Base-by-base conservation (phyloP, 2,113 vertebrate genomes). In the Chroicocephalus ridibundus region DNA sequence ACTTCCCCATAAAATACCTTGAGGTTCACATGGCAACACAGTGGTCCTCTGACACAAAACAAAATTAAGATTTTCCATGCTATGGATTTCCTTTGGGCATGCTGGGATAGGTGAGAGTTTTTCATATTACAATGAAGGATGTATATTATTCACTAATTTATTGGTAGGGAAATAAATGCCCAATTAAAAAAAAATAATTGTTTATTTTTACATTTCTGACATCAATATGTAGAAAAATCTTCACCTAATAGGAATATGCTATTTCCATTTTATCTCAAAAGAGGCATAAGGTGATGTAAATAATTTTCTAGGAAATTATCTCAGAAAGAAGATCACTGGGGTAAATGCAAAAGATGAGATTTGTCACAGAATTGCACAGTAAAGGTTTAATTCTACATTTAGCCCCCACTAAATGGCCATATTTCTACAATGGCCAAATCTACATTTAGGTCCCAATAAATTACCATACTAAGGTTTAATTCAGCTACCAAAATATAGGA, bases 101-200 rank as follows among this genome's bases (percentile, higher is more conserved):
- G 3, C 20, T 69, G n/a, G 29, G 68, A 82, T 22, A 55, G 25
- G 6, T 24, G 68, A 81, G 90, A 77, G 15, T 69, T 61, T 94
- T 91, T 79, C 65, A 87, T 89, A 65, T 93, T 88, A 79, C 40
- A 65, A 9, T 24, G 16, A 75, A 60, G 6, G 9, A 60, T 51
- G 2, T 10, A 29, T 40, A 60, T 36, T 64, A 34, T 55, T 78
- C 18, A 26, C 4, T 49, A 2, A 40, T 66, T 88, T 24, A 32
- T 36, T 74, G 5, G 9, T 51, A 8, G 11, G 5, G 64, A 72
- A 79, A 40, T 7, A 42, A n/a, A 42, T 0, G 0, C 5, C 58
- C 31, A 7, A 46, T 78, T 72, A 9, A 77, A 69, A 70, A 68
- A 77, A 71, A 49, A 22, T 0, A 66, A 86, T 76, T 7, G 11